Evolutionary conservation across 2,888 invertebrate species (phyloP).

Genomic region (Cybosia mesomella): DNA sequence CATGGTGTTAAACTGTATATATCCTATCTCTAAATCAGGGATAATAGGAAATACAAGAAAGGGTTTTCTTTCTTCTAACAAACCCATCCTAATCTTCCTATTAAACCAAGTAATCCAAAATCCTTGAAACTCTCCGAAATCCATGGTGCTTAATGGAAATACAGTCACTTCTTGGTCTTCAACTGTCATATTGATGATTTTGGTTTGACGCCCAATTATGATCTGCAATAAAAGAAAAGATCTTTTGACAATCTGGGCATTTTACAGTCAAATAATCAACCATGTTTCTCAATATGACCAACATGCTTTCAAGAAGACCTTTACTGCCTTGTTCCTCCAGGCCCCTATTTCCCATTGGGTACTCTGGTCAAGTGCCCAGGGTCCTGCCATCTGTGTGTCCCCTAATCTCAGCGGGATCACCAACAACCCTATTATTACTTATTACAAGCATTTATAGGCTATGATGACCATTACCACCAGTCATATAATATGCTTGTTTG

Average conservation of each 20-base stretch:
- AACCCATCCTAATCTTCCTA: conserved; percentile 40
- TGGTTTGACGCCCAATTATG: conserved; percentile 30
- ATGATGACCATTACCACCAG: too few relatives aligned
- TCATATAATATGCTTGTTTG: too few relatives aligned
- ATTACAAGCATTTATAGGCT: too few relatives aligned
- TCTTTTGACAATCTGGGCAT: neutral
- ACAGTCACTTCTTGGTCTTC: conserved; percentile 4
- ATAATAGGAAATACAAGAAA: conserved; percentile 30
- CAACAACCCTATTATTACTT: too few relatives aligned
- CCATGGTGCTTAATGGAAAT: neutral
- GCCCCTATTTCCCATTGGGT: too few relatives aligned
- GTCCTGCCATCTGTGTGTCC: too few relatives aligned
- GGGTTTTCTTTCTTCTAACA: conserved; percentile 21
- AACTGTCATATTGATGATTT: conserved; percentile 20
- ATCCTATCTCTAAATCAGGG: conserved; percentile 47
- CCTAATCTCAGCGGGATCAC: too few relatives aligned
- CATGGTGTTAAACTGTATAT: conserved; percentile 48
- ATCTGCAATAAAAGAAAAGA: conserved; percentile 30
- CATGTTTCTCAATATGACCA: too few relatives aligned
- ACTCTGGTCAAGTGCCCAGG: too few relatives aligned
- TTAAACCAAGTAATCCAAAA: conserved; percentile 56
- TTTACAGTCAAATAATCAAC: neutral
- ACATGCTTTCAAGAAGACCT: too few relatives aligned
- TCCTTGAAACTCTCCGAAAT: conserved; percentile 31
- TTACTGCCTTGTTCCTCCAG: too few relatives aligned